Evolutionary conservation across 2,113 vertebrate genomes (phyloP), one percentile per base, ranked within the genome.

Genomic region (Cinclus cinclus): DNA sequence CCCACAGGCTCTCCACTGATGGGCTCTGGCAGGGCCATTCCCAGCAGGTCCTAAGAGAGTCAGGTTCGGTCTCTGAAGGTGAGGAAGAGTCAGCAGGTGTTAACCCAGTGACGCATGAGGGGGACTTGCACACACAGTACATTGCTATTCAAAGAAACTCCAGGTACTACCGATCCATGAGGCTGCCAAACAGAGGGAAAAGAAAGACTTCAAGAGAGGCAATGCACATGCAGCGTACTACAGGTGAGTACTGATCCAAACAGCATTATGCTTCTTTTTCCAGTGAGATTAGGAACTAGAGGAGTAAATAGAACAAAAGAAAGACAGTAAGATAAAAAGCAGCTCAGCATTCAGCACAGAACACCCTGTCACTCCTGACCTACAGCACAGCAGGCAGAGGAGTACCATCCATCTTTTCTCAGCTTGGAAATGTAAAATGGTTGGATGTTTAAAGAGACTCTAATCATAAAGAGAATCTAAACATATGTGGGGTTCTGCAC

Each of bases 131-230:
- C 10, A 50, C 18, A 21, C 7, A 2, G 11, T 41, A 80, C 82
- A 94, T 88, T 56, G 84, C 87, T 5, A 94, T 98, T 37, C 97
- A 97, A 69, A 98, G 98, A 65, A 98, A 98, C 83, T 98, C 98
- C 65, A 90, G 59, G 64, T 98, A 98, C 93, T 98, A 98, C 27
- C 96, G 71, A 11, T 94, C 98, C 15, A 31, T 98, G 90, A 97
- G 96, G 87, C 88, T 56, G 85, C 95, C 74, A 0, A 97, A 83
- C 55, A 97, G 71, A 94, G 79, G 24, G 53, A 96, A 89, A 50
- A 93, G 56, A 56, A 95, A 68, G 47, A 56, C 78, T 58, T 33
- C 15, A 0, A 89, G 92, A 11, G 92, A 96, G 18, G 16, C 86
- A 10, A 18, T 4, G 60, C 81, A 86, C 4, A 0, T 16, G 14